Base-by-base conservation (phyloP, 2,113 vertebrate species). In the Pycnonotus jocosus region DNA sequence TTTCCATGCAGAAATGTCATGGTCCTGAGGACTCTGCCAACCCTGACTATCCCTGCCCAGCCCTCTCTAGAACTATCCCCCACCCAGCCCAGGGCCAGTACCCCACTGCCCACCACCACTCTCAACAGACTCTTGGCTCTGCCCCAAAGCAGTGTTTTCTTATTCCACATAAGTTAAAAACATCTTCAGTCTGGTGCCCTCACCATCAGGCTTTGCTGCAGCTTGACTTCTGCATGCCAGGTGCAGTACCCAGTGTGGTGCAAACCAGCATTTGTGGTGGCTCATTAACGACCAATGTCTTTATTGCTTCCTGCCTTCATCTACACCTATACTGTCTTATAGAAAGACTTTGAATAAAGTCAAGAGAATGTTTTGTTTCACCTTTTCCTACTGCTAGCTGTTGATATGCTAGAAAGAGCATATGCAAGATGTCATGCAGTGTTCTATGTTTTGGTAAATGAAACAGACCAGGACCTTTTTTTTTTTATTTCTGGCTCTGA, bases 51-150 rank as follows among this genome's bases (percentile, higher is more conserved):
- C 22, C 35, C 24, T 68, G 22, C 5, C 5, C 30, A 86, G 10
- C 3, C 7, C 7, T 50, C 6, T 2, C 18, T 1, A 1, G 33
- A 40, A 23, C 27, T 24, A 3, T 0, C 4, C 1, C 5, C 2
- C 0, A 23, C 8, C 12, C 21, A 53, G 5, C 30, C 35, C 20
- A 57, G 30, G 20, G 8, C 10, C 30, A 47, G 12, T 10, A 28
- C 12, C 24, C n/a, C 28, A n/a, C 15, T 65, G 23, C 30, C 15
- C 40, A 65, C 1, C 4, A 6, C 10, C 0, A 2, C 4, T 70
- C 54, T 25, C 27, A 42, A 14, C n/a, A 72, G 47, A 33, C 9
- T 25, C n/a, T 62, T 56, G n/a, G 4, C 54, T 72, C 37, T 62
- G 30, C 30, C 47, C 15, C 35, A 73, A 68, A 62, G 16, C 6